Base-by-base conservation (phyloP, 2,797 vertebrate genomes). In the Galagoides demidoff region DNA sequence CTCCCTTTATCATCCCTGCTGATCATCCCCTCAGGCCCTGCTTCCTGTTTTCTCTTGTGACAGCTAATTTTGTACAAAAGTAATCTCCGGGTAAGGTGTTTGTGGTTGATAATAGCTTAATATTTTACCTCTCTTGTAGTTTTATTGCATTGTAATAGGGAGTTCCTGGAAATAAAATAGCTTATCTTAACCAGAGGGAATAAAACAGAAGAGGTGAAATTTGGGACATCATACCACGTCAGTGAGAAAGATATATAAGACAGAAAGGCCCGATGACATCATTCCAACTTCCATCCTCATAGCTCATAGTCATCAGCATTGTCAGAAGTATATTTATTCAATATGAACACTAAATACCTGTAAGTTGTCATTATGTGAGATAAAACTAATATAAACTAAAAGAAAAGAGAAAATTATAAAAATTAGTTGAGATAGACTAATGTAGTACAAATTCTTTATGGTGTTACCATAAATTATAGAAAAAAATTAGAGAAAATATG, bases 101-200 rank as follows among this genome's bases (percentile, higher is more conserved):
- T 95, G 70, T 89, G 78, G 85, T 71, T 78, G 89, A 97, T 95
- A 96, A 94, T 96, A 90, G 89, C 78, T 92, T 90, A 93, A 89
- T 97, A 92, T 97, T 97, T 97, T 97, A 90, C 49, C 57, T 83
- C 43, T 88, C 63, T 68, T 83, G 17, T 89, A 95, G 81, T 93
- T 97, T 96, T 92, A 95, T 71, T 96, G 82, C 64, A 92, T 95
- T 96, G 96, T 95, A 95, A 92, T 94, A 77, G 92, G 34, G 59
- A 61, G 49, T 95, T 82, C 73, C 64, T 94, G n/a, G 57, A 92
- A 96, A 89, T 85, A 90, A 95, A 92, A 85, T 82, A 70, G 70
- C 22, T 96, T 88, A 93, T 94, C 78, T 89, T 85, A 82, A 71
- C 66, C 74, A 77, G 63, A 95, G 39, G 45, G 70, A 93, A 95